Evolutionary conservation across 2,113 vertebrate genomes (phyloP), one percentile per base, ranked within the genome.

Genomic region (Trogon melanurus): DNA sequence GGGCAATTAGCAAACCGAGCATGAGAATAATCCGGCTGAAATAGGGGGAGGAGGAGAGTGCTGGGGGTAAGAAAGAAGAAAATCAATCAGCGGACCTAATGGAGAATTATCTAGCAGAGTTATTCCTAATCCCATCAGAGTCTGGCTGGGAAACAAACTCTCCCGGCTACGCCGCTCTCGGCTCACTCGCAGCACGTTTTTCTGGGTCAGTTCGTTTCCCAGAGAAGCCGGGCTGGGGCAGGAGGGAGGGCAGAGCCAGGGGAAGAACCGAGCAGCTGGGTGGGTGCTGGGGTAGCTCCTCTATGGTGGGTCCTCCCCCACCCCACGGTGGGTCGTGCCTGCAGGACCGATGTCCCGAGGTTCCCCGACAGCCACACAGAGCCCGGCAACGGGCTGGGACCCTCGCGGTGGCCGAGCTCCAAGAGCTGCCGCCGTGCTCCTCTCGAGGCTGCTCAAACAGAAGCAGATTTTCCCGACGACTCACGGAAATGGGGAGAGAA

Each of bases 121-220:
- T 91, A 67, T 84, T 91, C 93, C 93, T 95, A 96, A 96, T 96
- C 95, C 76, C 80, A 93, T 93, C 92, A 80, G 72, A 38, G 53
- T 22, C 90, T 86, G 92, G 16, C 61, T 61, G 79, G 75, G 72
- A 90, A 93, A 75, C 76, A 90, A 93, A 92, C 76, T 83, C 88
- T 83, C 23, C 71, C 2, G 10, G 60, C 70, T 91, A 86, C 30
- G 80, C 23, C 0, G 1, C 84, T 78, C 89, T 44, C 6, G 3
- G 51, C 0, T 2, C 18, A 27, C 30, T 34, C 76, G 7, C 61
- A 45, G 25, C 54, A 12, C 0, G 11, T 21, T 91, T 95, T 81
- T 93, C 93, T 96, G 82, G 94, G 95, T 85, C 95, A 83, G 60
- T 51, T 65, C 32, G 15, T 79, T 10, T 44, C 38, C 79, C 71